Percentiles rank a stretch among this genome's conserved stretches.
phyloP scores from a whole-genome alignment of 2,797 vertebrate genomes.

The Rhyacichthys aspro region DNA sequence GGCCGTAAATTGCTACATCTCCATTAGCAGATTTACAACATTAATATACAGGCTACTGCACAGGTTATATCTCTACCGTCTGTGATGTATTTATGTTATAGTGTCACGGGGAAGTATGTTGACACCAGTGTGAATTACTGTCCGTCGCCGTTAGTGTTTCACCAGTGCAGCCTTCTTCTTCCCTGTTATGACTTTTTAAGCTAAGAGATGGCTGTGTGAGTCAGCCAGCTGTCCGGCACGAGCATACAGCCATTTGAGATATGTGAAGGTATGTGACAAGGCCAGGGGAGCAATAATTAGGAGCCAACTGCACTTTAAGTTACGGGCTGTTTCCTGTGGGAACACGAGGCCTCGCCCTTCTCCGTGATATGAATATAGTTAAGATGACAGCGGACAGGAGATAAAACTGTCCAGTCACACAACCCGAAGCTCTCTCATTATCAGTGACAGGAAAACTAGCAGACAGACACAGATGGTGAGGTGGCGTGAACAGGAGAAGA shows the following conservation, averaged over 20 bases:
- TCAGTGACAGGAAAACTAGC: slow-evolving; percentile 20
- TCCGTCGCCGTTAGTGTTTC: background rate
- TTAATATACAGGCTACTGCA: no score
- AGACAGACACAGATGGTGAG: slow-evolving; percentile 3
- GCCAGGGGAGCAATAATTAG: slow-evolving; percentile 57
- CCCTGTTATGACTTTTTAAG: background rate
- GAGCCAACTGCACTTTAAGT: slow-evolving; percentile 38
- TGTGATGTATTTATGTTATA: background rate
- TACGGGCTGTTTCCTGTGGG: slow-evolving; percentile 43
- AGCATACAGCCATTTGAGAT: slow-evolving; percentile 33
- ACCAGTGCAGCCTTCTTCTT: background rate
- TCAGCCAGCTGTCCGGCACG: slow-evolving; percentile 41
- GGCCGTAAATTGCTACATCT: no score
- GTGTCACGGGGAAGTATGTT: background rate
- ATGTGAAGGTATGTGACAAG: slow-evolving; percentile 37
- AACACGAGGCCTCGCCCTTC: slow-evolving; percentile 24
- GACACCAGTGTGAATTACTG: background rate
- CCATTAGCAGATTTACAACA: no score
- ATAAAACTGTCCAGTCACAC: slow-evolving; percentile 31
- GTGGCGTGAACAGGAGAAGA: slow-evolving; percentile 12
- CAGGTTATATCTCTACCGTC: no score
- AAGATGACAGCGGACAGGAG: slow-evolving; percentile 39
- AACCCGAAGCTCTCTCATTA: slow-evolving; percentile 38
- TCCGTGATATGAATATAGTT: slow-evolving; percentile 47
- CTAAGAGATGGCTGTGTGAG: slow-evolving; percentile 7